phyloP scores from a whole-genome alignment of 1,140 invertebrate genomes.

The Hydropsyche tenuis region DNA sequence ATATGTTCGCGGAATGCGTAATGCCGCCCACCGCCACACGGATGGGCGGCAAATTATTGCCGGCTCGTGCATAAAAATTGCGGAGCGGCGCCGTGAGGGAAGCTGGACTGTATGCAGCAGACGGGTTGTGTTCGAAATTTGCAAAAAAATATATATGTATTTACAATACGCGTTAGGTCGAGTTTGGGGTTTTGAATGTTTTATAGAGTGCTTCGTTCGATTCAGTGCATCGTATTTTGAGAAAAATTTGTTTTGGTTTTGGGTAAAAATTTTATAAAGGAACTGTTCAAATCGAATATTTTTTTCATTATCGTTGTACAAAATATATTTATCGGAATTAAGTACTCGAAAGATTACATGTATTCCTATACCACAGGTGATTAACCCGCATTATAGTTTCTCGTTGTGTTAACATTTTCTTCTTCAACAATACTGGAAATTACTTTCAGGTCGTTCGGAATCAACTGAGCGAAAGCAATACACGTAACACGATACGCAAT shows the following conservation, averaged over 20 bases:
- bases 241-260: no score
- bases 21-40: slow-evolving; percentile 37
- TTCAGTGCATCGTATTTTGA: no score
- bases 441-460: neutral
- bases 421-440: slow-evolving; percentile 1
- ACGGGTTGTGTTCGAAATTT: neutral
- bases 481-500: neutral
- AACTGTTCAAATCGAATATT: no score
- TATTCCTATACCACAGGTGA: no score
- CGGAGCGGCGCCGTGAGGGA: slow-evolving; percentile 22
- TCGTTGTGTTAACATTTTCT: slow-evolving; percentile 6
- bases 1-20: slow-evolving; percentile 49
- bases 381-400: slow-evolving; percentile 39
- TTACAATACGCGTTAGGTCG: no score
- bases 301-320: no score
- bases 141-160: slow-evolving; percentile 5
- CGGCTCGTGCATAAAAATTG: slow-evolving; percentile 46
- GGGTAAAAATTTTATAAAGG: no score
- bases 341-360: no score
- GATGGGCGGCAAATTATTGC: slow-evolving; percentile 47
- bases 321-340: no score
- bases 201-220: no score
- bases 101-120: slow-evolving; percentile 7
- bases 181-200: no score
- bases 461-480: neutral